Conservation (phyloP, 1,140 invertebrate genomes). For the Rhysida immarginata region DNA sequence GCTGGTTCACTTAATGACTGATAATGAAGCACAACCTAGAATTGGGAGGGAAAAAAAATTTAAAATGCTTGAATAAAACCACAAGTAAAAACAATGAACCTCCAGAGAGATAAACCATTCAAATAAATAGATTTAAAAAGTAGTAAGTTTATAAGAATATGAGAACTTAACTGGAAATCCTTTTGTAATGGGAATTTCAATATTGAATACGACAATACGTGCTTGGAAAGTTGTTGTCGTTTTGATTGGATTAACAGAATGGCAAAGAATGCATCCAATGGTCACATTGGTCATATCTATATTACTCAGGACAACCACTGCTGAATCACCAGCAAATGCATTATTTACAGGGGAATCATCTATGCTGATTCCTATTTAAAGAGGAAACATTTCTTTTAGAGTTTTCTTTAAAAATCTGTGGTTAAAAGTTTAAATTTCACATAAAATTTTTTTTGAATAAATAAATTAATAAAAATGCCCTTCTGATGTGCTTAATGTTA, state of each 20-base stretch:
- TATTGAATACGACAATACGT: constrained; percentile 83
- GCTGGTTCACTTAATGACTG: constrained; percentile 81
- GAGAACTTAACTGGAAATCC: constrained; percentile 75
- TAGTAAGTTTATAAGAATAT: too few relatives aligned
- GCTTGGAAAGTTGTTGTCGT: constrained; percentile 69
- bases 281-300: constrained; percentile 51
- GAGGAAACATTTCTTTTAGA: not conserved
- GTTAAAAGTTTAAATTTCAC: not conserved
- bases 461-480: not conserved
- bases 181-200: constrained; percentile 78
- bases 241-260: constrained; percentile 56
- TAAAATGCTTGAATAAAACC: too few relatives aligned
- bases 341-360: constrained; percentile 53
- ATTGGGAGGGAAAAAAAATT: too few relatives aligned
- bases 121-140: too few relatives aligned
- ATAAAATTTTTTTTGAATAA: constrained; percentile 6
- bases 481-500: not conserved
- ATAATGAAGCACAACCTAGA: constrained; percentile 68
- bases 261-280: constrained; percentile 73
- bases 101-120: too few relatives aligned
- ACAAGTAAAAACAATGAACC: too few relatives aligned
- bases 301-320: constrained; percentile 61
- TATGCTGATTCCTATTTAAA: constrained; percentile 45
- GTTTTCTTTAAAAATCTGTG: too few relatives aligned
- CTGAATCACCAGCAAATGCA: constrained; percentile 89